Conservation (phyloP, 2,888 invertebrate species). For the Leucania comma region DNA sequence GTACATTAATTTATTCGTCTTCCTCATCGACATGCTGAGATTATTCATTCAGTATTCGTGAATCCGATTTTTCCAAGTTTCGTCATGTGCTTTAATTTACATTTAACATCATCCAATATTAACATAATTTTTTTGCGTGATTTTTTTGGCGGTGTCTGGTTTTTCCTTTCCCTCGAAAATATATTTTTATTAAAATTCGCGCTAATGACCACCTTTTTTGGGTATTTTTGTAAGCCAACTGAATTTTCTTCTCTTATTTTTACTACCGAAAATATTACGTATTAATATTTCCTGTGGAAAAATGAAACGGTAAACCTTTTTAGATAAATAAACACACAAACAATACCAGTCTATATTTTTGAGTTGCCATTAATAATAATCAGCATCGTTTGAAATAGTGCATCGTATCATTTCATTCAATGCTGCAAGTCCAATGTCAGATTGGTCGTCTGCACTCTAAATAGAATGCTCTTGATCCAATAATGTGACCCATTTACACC, state of each 20-base stretch:
- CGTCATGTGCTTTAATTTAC: slow-evolving; percentile 45
- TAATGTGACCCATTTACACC: slow-evolving; percentile 73
- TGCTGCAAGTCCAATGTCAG: slow-evolving; percentile 73
- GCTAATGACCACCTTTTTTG: neutral
- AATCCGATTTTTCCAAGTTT: slow-evolving; percentile 35
- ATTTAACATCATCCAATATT: slow-evolving; percentile 32
- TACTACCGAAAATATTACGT: no score
- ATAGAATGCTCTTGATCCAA: slow-evolving; percentile 80
- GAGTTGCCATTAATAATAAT: slow-evolving; percentile 26
- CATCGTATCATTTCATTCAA: slow-evolving; percentile 47
- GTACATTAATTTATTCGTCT: slow-evolving; percentile 42
- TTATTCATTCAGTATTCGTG: slow-evolving; percentile 55
- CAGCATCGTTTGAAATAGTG: slow-evolving; percentile 37
- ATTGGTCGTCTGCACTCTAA: slow-evolving; percentile 68
- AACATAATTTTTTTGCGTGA: slow-evolving; percentile 11
- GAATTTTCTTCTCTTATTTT: neutral
- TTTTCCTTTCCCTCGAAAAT: neutral
- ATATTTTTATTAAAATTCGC: neutral
- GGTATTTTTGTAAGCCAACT: neutral
- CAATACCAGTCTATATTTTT: slow-evolving; percentile 6
- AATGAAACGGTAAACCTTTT: neutral
- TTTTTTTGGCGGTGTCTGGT: neutral
- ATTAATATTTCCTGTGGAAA: neutral
- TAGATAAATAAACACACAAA: neutral
- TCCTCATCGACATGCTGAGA: slow-evolving; percentile 31